A percentile compares a stretch with the other conserved stretches of the same genome.
These are phyloP conservation scores for Elanoides forficatus DNA, from an alignment of 2,113 vertebrate species.

Conservation along the genomic window DNA sequence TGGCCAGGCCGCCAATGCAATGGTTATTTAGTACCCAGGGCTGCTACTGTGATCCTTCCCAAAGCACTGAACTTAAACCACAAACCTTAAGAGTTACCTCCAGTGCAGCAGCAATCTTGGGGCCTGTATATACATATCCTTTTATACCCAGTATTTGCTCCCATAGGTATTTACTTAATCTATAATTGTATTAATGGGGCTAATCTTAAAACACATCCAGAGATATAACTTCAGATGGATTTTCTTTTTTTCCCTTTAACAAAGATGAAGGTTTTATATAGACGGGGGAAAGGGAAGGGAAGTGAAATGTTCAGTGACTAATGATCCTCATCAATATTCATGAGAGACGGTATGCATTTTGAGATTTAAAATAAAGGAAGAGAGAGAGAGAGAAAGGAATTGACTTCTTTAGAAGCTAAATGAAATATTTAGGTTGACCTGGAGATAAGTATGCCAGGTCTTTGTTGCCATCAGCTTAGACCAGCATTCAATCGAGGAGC, in stretches of 20 bases:
- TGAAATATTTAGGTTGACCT: conserved; percentile 63
- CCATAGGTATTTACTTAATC: not conserved
- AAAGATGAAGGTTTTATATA: conserved; percentile 39
- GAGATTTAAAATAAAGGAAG: conserved; percentile 37
- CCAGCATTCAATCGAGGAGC: not conserved
- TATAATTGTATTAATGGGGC: not conserved
- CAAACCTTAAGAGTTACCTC: not conserved
- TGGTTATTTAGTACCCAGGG: not conserved
- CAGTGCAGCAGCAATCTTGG: rapidly evolving
- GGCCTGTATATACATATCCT: not conserved
- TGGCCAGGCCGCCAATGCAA: rapidly evolving
- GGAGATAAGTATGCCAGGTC: not conserved
- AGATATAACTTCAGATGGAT: not conserved
- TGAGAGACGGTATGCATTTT: not conserved
- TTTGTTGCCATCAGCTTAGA: not conserved
- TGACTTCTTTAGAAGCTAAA: conserved; percentile 57
- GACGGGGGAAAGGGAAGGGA: not conserved
- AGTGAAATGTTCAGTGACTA: conserved; percentile 58
- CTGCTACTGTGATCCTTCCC: not conserved
- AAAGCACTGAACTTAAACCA: not conserved
- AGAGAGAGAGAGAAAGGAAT: conserved; percentile 10
- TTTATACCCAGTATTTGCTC: not conserved
- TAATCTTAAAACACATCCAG: not conserved
- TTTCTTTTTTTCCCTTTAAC: not conserved
- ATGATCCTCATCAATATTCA: conserved; percentile 68